Percentiles rank a stretch among this genome's conserved stretches.
These are phyloP conservation scores for Anas bahamensis DNA, from an alignment of 2,797 vertebrate species.

Conservation along the genomic window DNA sequence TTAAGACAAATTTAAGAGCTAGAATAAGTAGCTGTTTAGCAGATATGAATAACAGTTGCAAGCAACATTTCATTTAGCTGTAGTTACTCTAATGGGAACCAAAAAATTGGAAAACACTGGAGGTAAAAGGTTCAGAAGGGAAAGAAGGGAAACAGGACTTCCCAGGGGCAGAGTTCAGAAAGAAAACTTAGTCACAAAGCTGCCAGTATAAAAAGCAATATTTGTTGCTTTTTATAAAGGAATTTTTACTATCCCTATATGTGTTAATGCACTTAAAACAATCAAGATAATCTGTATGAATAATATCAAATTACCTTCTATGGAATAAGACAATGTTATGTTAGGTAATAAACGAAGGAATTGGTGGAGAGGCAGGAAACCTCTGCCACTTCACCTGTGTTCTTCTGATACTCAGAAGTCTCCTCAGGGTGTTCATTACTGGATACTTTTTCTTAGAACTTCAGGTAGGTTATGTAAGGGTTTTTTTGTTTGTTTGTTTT, in stretches of 20 bases:
- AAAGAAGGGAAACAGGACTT: neutral
- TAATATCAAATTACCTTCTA: neutral
- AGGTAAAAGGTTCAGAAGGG: neutral
- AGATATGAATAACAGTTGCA: neutral
- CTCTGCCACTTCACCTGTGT: neutral
- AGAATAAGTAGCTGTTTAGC: neutral
- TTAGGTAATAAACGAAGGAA: conserved; percentile 21
- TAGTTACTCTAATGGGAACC: neutral
- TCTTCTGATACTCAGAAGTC: neutral
- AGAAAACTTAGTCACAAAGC: neutral
- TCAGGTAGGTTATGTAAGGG: neutral
- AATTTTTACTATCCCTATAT: neutral
- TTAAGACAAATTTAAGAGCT: neutral
- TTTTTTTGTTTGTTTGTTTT: neutral
- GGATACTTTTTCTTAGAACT: neutral
- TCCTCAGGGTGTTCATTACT: neutral
- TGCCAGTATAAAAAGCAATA: neutral
- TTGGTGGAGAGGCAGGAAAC: neutral
- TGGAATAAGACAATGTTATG: neutral
- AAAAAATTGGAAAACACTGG: neutral
- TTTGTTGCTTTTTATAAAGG: neutral
- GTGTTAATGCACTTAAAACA: conserved; percentile 5
- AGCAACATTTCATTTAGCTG: neutral
- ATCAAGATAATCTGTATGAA: neutral
- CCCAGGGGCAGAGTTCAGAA: neutral